Base-by-base conservation (phyloP, 2,888 invertebrate genomes). In the Harpalus rubripes region DNA sequence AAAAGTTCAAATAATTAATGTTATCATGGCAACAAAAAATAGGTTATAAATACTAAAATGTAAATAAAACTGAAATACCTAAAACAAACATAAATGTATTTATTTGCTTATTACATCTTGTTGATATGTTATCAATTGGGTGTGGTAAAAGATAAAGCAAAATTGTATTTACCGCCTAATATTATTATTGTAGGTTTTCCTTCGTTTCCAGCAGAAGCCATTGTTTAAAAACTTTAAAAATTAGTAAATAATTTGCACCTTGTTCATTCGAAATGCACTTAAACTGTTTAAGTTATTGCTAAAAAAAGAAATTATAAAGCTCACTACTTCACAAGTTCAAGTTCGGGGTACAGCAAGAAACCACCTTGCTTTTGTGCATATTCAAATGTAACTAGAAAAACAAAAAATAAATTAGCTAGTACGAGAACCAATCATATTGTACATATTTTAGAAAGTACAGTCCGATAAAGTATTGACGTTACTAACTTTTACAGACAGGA, bases 141-240 rank as follows among this genome's bases (percentile, higher is more conserved):
- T 81, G 81, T 81, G 81, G 81, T 81, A 52, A 63, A 44, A 72
- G 32, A 72, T 56, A 82, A 65, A 97, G 92, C 81, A 89, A 88
- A 86, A 86, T 87, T 87, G 85, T 84, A 86, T 86, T 87, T 87
- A 89, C 89, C 89, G 85, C 89, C 89, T 58, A 90, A 87, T 85
- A 90, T 86, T 86, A 90, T 86, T 86, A 89, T 87, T 82, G 87
- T 87, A 44, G 88, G 88, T 85, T 89, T 89, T 61, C 26, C 41
- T 22, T 83, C 61, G 22, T 76, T 41, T 76, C 18, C 59, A 52
- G 56, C 10, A 7, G 59, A 74, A 83, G 74, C 83, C 83, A 83
- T 83, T 58, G 8, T 78, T 58, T n/a, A 22, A 26, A 78, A 78
- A 72, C 7, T 72, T 7, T 52, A 18, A 74, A 52, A 52, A 7